phyloP scores from a whole-genome alignment of 2,797 vertebrate genomes.

The Parotocinclus haroldoi region DNA sequence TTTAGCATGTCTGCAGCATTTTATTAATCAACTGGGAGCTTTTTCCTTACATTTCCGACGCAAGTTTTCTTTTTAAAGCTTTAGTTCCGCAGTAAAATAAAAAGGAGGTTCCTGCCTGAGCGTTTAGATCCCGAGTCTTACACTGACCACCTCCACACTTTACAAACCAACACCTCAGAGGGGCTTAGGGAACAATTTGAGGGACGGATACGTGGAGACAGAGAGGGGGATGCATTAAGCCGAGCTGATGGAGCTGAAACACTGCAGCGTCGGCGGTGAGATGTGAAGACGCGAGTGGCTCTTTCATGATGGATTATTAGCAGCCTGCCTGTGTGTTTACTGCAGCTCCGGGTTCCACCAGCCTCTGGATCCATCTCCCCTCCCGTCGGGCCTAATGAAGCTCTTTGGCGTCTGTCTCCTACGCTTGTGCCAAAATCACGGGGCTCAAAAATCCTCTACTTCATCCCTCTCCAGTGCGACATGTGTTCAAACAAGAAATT shows the following conservation, averaged over 20 bases:
- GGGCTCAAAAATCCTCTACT: constrained; percentile 51
- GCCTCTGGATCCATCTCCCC: constrained; percentile 56
- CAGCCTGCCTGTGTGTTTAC: constrained; percentile 65
- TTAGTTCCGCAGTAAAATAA: too few species aligned
- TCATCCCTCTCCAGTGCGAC: constrained; percentile 51
- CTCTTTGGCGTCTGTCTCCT: constrained; percentile 63
- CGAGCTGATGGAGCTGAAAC: constrained; percentile 33
- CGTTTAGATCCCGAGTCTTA: too few species aligned
- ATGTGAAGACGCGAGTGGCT: constrained; percentile 20
- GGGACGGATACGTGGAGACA: constrained; percentile 35
- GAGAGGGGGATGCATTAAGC: constrained; percentile 19
- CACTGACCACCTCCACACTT: too few species aligned
- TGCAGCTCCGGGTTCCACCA: constrained; percentile 62
- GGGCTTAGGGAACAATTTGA: constrained; percentile 12
- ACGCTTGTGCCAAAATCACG: constrained; percentile 54
- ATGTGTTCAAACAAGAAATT: constrained; percentile 48
- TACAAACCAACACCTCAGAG: not conserved
- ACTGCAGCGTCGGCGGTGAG: constrained; percentile 15
- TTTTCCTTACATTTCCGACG: too few species aligned
- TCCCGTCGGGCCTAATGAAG: constrained; percentile 64
- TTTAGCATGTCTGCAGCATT: too few species aligned
- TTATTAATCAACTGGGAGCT: too few species aligned
- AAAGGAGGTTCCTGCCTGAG: too few species aligned
- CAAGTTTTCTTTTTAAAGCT: too few species aligned
- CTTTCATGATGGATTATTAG: constrained; percentile 58